Evolutionary conservation across 2,113 vertebrate genomes (phyloP).

Genomic region (Larimichthys polyactis): DNA sequence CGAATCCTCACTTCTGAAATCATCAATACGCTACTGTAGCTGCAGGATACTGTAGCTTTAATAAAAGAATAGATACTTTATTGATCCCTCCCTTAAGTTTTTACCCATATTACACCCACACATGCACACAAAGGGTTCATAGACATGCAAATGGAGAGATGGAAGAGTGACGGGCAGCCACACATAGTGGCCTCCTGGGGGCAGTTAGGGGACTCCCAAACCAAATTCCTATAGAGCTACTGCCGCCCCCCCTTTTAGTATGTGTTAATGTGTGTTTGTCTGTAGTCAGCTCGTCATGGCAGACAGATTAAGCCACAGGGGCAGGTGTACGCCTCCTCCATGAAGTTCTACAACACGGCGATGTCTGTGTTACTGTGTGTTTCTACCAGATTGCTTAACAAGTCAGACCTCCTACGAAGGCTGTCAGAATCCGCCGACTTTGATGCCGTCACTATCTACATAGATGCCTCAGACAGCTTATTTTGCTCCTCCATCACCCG

Average conservation of each 20-base stretch:
- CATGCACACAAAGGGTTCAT: no score
- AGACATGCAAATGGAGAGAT: no score
- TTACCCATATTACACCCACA: no score
- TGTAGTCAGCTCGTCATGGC: constrained; percentile 11
- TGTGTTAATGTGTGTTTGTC: neutral
- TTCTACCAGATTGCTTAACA: constrained; percentile 55
- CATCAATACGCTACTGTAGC: neutral
- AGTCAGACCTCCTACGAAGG: constrained; percentile 62
- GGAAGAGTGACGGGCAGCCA: no score
- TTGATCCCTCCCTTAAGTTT: no score
- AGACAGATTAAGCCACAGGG: constrained; percentile 19
- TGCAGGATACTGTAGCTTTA: neutral
- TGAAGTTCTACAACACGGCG: constrained; percentile 18
- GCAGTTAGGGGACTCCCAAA: no score
- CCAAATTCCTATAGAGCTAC: no score
- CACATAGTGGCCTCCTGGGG: no score
- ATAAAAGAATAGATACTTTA: no score
- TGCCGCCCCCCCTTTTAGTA: no score
- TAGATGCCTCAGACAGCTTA: constrained; percentile 66
- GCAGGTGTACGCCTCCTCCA: constrained; percentile 21
- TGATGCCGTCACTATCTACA: constrained; percentile 75
- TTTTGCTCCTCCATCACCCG: constrained; percentile 67
- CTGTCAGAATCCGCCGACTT: constrained; percentile 68
- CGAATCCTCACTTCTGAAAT: neutral
- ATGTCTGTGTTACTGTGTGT: constrained; percentile 25